These are phyloP conservation scores for Ptychobarbus kaznakovi DNA, from an alignment of 2,797 vertebrate species.

Conservation along the genomic window DNA sequence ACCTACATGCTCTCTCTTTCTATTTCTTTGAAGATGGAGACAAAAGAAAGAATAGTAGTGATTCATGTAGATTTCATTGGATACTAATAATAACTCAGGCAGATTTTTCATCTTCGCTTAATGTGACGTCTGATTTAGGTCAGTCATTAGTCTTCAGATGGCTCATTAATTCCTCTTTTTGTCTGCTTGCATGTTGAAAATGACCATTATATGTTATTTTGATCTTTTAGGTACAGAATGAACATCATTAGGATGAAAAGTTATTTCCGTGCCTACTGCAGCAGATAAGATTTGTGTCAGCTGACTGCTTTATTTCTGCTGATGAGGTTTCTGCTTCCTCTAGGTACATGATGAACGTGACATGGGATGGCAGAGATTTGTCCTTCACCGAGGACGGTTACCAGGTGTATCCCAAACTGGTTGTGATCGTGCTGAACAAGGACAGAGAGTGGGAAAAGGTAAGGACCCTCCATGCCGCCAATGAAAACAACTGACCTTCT, in stretches of 20 bases:
- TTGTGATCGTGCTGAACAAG: slow-evolving; percentile 95
- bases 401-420: slow-evolving; percentile 92
- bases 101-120: slow-evolving; percentile 54
- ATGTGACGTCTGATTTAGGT: slow-evolving; percentile 48
- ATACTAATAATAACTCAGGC: slow-evolving; percentile 50
- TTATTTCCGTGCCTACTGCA: slow-evolving; percentile 4
- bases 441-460: slow-evolving; percentile 97
- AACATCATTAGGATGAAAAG: slow-evolving; percentile 40
- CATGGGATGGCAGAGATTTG: slow-evolving; percentile 94
- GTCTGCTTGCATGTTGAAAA: slow-evolving; percentile 44
- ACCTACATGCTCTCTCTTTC: slow-evolving; percentile 26
- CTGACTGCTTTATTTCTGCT: slow-evolving; percentile 49
- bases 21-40: slow-evolving; percentile 24
- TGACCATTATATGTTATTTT: slow-evolving; percentile 58
- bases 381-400: slow-evolving; percentile 98
- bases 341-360: slow-evolving; percentile 99
- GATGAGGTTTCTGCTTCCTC: slow-evolving; percentile 63
- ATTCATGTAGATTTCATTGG: slow-evolving; percentile 57
- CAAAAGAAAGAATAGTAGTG: slow-evolving; percentile 48
- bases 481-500: slow-evolving; percentile 38
- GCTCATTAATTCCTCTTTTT: slow-evolving; percentile 66
- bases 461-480: slow-evolving; percentile 58
- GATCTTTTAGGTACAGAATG: slow-evolving; percentile 51
- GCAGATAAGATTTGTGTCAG: slow-evolving; percentile 25
- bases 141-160: slow-evolving; percentile 62